phyloP scores from a whole-genome alignment of 2,888 invertebrate genomes.

The Drepana falcataria region DNA sequence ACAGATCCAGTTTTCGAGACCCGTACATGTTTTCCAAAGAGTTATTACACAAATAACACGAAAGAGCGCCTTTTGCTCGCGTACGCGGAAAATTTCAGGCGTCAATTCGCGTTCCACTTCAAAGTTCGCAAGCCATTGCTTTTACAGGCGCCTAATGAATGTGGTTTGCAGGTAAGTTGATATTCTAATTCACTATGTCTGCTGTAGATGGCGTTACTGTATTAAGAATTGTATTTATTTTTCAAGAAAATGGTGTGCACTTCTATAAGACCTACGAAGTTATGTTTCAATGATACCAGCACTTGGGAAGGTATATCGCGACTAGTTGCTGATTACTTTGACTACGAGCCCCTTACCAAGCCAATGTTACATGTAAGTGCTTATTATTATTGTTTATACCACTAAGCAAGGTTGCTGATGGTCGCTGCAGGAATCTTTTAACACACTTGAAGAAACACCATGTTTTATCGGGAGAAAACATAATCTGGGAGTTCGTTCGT shows the following conservation, averaged over 20 bases:
- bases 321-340: constrained; percentile 88
- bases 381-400: constrained; percentile 4
- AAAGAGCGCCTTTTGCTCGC: constrained; percentile 85
- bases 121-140: constrained; percentile 81
- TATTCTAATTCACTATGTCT: constrained; percentile 6
- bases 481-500: too few species aligned
- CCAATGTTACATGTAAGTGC: constrained; percentile 83
- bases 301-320: constrained; percentile 85
- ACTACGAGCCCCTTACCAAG: constrained; percentile 84
- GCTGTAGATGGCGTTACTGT: constrained; percentile 24
- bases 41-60: constrained; percentile 81
- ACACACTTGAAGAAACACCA: too few species aligned
- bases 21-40: constrained; percentile 79
- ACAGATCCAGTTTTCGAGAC: constrained; percentile 76
- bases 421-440: constrained; percentile 1
- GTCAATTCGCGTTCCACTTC: constrained; percentile 81
- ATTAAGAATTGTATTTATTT: constrained; percentile 5
- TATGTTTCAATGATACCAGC: constrained; percentile 84
- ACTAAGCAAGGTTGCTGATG: background rate
- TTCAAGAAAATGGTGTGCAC: constrained; percentile 93
- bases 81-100: constrained; percentile 88
- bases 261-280: constrained; percentile 86
- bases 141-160: constrained; percentile 86
- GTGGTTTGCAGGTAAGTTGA: constrained; percentile 82
- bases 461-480: too few species aligned